Base-by-base conservation (phyloP, 1,140 invertebrate genomes). In the Chelonus insularis region DNA sequence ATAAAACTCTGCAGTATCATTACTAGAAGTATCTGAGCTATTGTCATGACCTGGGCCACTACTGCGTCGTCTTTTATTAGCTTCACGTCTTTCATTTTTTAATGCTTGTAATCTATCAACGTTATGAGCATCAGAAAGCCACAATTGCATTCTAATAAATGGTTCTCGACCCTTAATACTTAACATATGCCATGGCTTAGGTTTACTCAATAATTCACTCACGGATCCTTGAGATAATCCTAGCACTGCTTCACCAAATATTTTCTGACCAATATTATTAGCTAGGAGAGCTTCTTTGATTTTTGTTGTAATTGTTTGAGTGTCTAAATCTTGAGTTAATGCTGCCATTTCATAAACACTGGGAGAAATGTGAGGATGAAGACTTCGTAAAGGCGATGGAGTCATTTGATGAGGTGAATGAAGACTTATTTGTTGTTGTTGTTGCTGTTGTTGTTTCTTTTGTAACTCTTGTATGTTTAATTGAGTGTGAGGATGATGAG, bases 111-210 rank as follows among this genome's bases (percentile, higher is more conserved):
- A 82, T 14, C 88, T 84, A 70, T 98, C 95, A 37, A 98, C 89
- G 75, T 97, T 98, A 76, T 94, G 90, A 7, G 95, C 88, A 74
- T 99, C 96, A 65, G 91, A 93, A 7, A 99, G 82, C 96, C 96
- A 99, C 18, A 97, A 79, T 76, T 98, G 95, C 96, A 99, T 99
- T 61, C 96, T 86, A 62, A 98, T 97, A 83, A 98, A 99, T 0
- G 97, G 97, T 78, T 99, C 96, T 23, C 96, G 84, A 0, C 96
- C 96, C 80, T 99, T 99, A 75, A 98, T 97, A 69, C 95, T 97
- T 5, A 99, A 86, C 95, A 98, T 97, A 73, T 97, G 95, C 97
- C 97, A 99, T 0, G 96, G 96, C 74, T 98, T 98, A 1, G 97
- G 97, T 80, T 99, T 98, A 45, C 95, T 97, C 0, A 99, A 83